These are phyloP conservation scores for Channa striata DNA, from an alignment of 2,797 vertebrate genomes.

Conservation along the genomic window DNA sequence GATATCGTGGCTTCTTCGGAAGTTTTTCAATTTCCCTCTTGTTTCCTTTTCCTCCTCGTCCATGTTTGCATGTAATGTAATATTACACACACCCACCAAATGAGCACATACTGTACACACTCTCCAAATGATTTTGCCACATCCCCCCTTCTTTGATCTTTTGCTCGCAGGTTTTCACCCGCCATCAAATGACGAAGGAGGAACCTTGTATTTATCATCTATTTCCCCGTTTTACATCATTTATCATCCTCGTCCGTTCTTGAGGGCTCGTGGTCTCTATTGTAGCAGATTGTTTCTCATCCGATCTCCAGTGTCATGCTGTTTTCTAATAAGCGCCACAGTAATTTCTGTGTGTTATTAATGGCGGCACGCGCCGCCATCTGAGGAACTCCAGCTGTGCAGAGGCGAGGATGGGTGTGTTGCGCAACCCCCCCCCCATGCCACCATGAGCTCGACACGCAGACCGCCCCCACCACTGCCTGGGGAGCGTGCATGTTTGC, in stretches of 20 bases:
- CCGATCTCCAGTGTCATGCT: conserved; percentile 66
- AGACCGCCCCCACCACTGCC: conserved; percentile 41
- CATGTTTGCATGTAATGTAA: conserved; percentile 30
- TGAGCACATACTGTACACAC: conserved; percentile 6
- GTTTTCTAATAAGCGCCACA: conserved; percentile 75
- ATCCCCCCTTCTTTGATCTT: conserved; percentile 62
- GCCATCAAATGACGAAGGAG: conserved; percentile 25
- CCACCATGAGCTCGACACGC: conserved; percentile 30
- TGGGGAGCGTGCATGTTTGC: conserved; percentile 52
- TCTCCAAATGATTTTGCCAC: conserved; percentile 47
- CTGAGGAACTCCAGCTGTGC: conserved; percentile 65
- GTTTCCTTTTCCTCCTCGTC: neutral
- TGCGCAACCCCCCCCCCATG: conserved; percentile 21
- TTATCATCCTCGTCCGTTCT: conserved; percentile 41
- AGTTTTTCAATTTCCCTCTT: neutral
- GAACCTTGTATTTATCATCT: conserved; percentile 35
- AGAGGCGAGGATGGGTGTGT: conserved; percentile 54
- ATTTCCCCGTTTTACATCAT: conserved; percentile 62
- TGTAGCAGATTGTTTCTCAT: conserved; percentile 69
- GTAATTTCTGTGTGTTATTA: conserved; percentile 75
- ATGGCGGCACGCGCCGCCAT: conserved; percentile 40
- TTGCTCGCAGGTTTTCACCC: conserved; percentile 46
- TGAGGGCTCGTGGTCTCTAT: conserved; percentile 47
- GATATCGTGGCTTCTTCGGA: conserved; percentile 1
- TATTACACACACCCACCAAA: conserved; percentile 22